These are phyloP conservation scores for Sitodiplosis mosellana DNA, from an alignment of 1,140 invertebrate genomes.

Conservation along the genomic window DNA sequence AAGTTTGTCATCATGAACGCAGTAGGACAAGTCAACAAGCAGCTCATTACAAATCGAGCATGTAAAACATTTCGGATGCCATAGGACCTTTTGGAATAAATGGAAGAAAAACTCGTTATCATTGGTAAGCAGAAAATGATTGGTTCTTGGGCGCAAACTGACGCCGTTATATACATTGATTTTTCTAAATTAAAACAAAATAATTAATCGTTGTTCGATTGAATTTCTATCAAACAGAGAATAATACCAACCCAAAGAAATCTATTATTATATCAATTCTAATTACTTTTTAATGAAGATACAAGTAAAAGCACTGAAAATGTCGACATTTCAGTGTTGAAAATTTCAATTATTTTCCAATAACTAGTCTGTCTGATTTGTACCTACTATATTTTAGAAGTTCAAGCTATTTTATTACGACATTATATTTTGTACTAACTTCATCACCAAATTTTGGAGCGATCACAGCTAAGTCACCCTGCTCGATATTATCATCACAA, in stretches of 20 bases:
- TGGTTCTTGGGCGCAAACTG: slow-evolving; percentile 2
- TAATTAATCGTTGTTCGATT: background rate
- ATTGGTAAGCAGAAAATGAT: slow-evolving; percentile 11
- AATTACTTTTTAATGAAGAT: too few species aligned
- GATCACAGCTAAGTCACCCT: slow-evolving; percentile 30
- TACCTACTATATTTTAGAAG: too few species aligned
- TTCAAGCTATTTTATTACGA: background rate
- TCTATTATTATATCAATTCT: too few species aligned
- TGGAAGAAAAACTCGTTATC: too few species aligned
- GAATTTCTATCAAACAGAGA: background rate
- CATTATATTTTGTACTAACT: slow-evolving; percentile 12
- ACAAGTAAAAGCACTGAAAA: too few species aligned
- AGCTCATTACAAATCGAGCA: slow-evolving; percentile 71
- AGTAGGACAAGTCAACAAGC: slow-evolving; percentile 84
- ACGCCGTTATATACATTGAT: background rate
- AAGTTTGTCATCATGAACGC: slow-evolving; percentile 63
- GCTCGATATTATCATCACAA: slow-evolving; percentile 30
- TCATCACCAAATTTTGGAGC: slow-evolving; percentile 33
- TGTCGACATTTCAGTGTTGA: too few species aligned
- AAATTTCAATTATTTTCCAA: too few species aligned
- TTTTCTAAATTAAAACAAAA: too few species aligned
- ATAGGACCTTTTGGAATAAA: too few species aligned
- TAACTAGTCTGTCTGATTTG: too few species aligned
- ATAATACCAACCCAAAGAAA: too few species aligned
- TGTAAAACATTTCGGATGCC: slow-evolving; percentile 77